Conservation (phyloP, 1,140 invertebrate species). For the Nymphalis io region DNA sequence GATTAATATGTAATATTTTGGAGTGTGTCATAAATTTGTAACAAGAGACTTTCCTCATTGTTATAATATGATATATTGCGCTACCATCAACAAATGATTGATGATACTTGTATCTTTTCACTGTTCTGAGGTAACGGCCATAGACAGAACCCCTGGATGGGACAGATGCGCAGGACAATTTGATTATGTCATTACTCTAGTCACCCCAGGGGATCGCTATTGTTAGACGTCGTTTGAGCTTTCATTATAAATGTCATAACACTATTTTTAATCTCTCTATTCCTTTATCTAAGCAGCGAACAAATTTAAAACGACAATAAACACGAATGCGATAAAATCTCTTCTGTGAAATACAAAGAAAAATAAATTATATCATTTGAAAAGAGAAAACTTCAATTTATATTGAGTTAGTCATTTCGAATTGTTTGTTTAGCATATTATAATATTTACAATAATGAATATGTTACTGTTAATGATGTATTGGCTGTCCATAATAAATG, state of each 20-base stretch:
- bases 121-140: neutral
- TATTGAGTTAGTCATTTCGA: neutral
- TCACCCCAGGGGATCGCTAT: slow-evolving; percentile 28
- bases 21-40: neutral
- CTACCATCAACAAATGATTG: neutral
- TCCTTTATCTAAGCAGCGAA: slow-evolving; percentile 6
- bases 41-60: neutral
- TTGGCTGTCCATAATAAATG: neutral
- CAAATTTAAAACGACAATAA: slow-evolving; percentile 15
- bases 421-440: neutral
- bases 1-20: no score
- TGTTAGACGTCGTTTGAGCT: slow-evolving; percentile 31
- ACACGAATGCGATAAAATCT: neutral
- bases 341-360: neutral
- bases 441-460: neutral
- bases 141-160: slow-evolving; percentile 22
- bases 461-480: neutral
- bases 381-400: neutral
- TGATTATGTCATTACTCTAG: slow-evolving; percentile 63
- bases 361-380: neutral
- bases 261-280: slow-evolving; percentile 5
- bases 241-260: slow-evolving; percentile 27
- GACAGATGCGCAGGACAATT: slow-evolving; percentile 59
- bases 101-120: neutral
- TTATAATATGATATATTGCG: neutral